Percentiles rank a stretch among this genome's conserved stretches.
Conservation (phyloP, 2,888 invertebrate species). For the Seladonia tumulorum region DNA sequence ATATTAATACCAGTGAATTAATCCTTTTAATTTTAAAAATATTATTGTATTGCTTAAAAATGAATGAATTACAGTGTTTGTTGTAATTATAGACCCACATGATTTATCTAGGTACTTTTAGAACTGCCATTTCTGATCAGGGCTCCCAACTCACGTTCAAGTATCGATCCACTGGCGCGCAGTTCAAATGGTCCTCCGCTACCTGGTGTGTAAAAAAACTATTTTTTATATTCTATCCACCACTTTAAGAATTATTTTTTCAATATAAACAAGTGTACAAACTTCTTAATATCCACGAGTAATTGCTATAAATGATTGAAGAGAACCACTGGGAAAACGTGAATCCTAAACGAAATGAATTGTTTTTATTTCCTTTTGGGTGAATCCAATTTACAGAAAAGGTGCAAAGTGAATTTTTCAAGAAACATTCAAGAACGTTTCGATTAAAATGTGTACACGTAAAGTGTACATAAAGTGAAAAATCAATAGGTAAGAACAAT, state of each 20-base stretch:
- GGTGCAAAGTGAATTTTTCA: background rate
- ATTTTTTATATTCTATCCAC: background rate
- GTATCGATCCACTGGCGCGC: background rate
- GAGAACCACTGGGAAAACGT: no score
- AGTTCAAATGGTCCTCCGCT: background rate
- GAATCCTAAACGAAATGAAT: no score
- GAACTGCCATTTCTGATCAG: background rate
- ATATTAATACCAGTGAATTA: background rate
- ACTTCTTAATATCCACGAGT: no score
- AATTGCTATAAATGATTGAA: no score
- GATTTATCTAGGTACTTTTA: conserved; percentile 12
- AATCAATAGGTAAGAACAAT: no score
- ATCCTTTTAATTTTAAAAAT: background rate
- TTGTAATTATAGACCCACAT: background rate
- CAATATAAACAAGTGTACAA: no score
- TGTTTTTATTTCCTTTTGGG: no score
- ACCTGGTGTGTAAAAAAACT: background rate
- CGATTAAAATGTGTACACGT: no score
- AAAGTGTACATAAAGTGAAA: no score
- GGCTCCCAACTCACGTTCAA: background rate
- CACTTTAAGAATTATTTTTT: no score
- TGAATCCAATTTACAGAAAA: background rate
- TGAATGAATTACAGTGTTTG: background rate
- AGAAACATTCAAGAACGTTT: no score
- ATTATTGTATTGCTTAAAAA: background rate